These are phyloP conservation scores for Osedax frankpressi DNA, from an alignment of 2,888 invertebrate genomes.

Conservation along the genomic window DNA sequence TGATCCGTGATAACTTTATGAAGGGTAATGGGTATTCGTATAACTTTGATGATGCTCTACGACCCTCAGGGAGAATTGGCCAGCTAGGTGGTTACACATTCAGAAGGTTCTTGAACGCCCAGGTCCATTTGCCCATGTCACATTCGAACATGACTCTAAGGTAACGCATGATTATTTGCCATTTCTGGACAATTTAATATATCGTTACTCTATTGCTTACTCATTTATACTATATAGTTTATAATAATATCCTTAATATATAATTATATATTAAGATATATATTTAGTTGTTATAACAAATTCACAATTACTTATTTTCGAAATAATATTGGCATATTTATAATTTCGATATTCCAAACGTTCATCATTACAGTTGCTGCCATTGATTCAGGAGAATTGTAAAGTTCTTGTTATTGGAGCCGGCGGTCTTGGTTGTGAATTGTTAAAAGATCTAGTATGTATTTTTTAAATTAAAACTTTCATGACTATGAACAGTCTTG, in stretches of 20 bases:
- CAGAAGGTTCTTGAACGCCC: conserved; percentile 73
- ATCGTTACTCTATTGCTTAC: too few species aligned
- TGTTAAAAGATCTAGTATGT: conserved; percentile 74
- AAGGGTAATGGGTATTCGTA: too few species aligned
- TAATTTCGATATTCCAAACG: too few species aligned
- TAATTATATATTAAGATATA: not conserved
- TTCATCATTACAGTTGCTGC: conserved; percentile 53
- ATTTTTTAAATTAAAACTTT: too few species aligned
- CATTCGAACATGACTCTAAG: conserved; percentile 74
- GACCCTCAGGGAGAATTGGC: conserved; percentile 21
- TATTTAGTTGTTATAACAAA: not conserved
- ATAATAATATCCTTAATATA: not conserved
- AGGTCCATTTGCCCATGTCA: conserved; percentile 83
- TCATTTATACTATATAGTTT: not conserved
- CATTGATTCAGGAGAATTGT: conserved; percentile 70
- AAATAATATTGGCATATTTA: too few species aligned
- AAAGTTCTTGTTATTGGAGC: conserved; percentile 82
- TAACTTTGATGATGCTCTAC: too few species aligned
- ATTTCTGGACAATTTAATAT: too few species aligned
- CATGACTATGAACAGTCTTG: too few species aligned
- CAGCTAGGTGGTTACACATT: conserved; percentile 63
- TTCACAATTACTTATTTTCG: too few species aligned
- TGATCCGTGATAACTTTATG: too few species aligned
- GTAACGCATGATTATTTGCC: conserved; percentile 34
- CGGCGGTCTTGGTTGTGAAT: conserved; percentile 92